Conservation (phyloP, 2,797 vertebrate genomes). For the Cirrhinus mrigala region DNA sequence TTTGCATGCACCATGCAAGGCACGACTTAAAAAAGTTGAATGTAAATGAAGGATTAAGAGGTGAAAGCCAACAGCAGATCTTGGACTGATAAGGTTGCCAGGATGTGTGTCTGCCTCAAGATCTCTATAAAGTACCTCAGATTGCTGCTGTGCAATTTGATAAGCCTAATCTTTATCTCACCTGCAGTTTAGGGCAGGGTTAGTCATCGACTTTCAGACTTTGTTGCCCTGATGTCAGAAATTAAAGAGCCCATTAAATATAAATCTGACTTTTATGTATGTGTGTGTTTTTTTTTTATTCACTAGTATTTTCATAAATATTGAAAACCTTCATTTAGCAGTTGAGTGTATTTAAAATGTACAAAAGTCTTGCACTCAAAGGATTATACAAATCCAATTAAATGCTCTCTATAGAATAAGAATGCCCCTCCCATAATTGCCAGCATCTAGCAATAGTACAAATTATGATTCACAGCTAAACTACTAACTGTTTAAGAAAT, state of each 20-base stretch:
- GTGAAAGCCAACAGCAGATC: neutral
- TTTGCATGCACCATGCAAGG: neutral
- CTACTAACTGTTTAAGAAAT: neutral
- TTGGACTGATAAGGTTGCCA: constrained; percentile 17
- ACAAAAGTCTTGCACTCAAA: neutral
- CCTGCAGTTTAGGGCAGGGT: constrained; percentile 1
- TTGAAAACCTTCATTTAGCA: neutral
- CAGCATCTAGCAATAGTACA: neutral
- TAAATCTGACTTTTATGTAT: neutral
- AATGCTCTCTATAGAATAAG: neutral
- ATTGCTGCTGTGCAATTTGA: neutral
- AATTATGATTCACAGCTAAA: neutral
- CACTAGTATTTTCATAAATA: neutral
- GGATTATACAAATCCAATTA: neutral
- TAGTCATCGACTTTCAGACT: neutral
- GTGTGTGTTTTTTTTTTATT: neutral
- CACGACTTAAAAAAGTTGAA: neutral
- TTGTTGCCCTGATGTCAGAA: neutral
- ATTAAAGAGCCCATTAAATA: neutral
- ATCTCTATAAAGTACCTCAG: neutral
- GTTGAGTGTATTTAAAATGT: neutral
- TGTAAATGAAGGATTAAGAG: neutral
- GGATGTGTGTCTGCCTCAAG: constrained; percentile 1
- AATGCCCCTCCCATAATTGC: neutral
- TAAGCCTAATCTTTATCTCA: constrained; percentile 35